Conservation (phyloP, 2,888 invertebrate genomes). For the Tetheella fluctuosa region DNA sequence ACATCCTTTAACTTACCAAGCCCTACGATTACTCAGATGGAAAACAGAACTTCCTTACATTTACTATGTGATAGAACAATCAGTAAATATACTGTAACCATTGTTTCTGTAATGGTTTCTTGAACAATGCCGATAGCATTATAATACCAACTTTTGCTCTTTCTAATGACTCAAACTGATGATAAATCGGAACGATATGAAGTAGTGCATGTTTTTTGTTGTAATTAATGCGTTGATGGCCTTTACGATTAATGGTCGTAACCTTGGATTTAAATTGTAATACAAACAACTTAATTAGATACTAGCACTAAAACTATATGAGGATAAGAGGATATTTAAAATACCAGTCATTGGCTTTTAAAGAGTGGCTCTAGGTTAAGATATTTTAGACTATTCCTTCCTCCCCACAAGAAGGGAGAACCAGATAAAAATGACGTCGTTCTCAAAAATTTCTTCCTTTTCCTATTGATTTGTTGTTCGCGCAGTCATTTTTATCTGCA, state of each 20-base stretch:
- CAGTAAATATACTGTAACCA: slow-evolving; percentile 33
- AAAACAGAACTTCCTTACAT: slow-evolving; percentile 41
- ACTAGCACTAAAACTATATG: background rate
- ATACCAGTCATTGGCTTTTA: background rate
- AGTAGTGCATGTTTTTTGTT: background rate
- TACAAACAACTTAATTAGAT: slow-evolving; percentile 7
- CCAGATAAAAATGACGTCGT: slow-evolving; percentile 82
- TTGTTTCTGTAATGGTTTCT: slow-evolving; percentile 42
- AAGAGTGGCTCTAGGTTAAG: background rate
- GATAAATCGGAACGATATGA: slow-evolving; percentile 8
- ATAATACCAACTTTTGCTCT: slow-evolving; percentile 30
- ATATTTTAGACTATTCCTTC: slow-evolving; percentile 20
- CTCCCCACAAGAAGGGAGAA: slow-evolving; percentile 61
- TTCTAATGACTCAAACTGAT: slow-evolving; percentile 14
- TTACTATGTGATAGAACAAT: slow-evolving; percentile 37
- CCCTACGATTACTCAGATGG: slow-evolving; percentile 36
- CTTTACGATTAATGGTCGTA: background rate
- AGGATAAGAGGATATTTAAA: background rate
- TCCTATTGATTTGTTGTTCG: slow-evolving; percentile 39
- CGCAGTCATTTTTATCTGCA: slow-evolving; percentile 82
- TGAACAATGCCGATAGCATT: slow-evolving; percentile 43
- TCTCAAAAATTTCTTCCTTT: slow-evolving; percentile 34
- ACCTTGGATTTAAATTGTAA: background rate
- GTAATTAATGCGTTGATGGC: slow-evolving; percentile 2
- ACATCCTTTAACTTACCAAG: slow-evolving; percentile 29